Percentiles rank a stretch among this genome's conserved stretches.
Conservation (phyloP, 2,113 vertebrate species). For the human (Homo sapiens) region GRCh38 chr3:184721501-184722000, state of each 20-base stretch:
- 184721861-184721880: no score
- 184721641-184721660: background rate
- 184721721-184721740: background rate
- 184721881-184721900: no score
- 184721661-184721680: background rate
- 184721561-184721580: background rate
- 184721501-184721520: background rate
- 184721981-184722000: no score
- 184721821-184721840: no score
- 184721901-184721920: no score
- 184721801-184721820: background rate
- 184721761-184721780: no score
- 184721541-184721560: background rate
- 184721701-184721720: background rate
- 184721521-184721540: background rate
- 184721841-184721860: no score
- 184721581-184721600: background rate
- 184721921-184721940: no score
- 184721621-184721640: background rate
- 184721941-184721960: no score
- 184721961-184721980: no score
- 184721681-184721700: background rate
- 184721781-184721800: no score
- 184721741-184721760: background rate
- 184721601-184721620: background rate